Evolutionary conservation across 2,113 vertebrate genomes (phyloP), one percentile per base, ranked within the genome.

Genomic region (Clarias magur): DNA sequence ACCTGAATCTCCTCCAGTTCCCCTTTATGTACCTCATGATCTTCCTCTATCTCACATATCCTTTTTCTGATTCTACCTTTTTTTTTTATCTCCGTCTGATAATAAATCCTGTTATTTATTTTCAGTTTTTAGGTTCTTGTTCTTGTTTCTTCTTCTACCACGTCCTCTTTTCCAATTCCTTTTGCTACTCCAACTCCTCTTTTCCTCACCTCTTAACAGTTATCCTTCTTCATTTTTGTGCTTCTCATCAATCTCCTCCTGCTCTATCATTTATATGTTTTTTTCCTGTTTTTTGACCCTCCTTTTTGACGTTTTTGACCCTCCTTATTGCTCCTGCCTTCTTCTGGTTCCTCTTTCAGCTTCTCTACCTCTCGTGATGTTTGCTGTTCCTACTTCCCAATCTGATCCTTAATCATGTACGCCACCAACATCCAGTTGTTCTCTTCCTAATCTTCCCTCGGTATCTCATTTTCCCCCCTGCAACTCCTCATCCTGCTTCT

Each of bases 1-100:
- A 57, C 27, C 76, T 80, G 15, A 30, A 53, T 80, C n/a, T 60
- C 23, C 53, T 7, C 9, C 73, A 48, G 34, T 2, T 48, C 75
- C 21, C 54, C 4, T n/a, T 11, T 3, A 38, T 38, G 13, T n/a
- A 15, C 15, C 16, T 89, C 89, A 59, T 81, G 90, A 90, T 86
- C 88, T 89, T 87, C 83, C 82, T 87, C 86, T 85, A 85, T 54
- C 76, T 27, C n/a, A 3, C 8, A 48, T 48, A 27, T 38, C 10
- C 30, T 80, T 16, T 17, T 80, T 60, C 30, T 82, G 19, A 38
- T 42, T 42, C 30, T 25, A 57, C 4, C 25, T 17, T 38, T 3
- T 42, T 30, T 19, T 25, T 90, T 87, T 81, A 87, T 86, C 88
- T 78, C 85, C 82, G 85, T 73, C 16, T 53, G 65, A 80, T 84